Conservation (phyloP, 2,113 vertebrate species). For the Misgurnus anguillicaudatus region DNA sequence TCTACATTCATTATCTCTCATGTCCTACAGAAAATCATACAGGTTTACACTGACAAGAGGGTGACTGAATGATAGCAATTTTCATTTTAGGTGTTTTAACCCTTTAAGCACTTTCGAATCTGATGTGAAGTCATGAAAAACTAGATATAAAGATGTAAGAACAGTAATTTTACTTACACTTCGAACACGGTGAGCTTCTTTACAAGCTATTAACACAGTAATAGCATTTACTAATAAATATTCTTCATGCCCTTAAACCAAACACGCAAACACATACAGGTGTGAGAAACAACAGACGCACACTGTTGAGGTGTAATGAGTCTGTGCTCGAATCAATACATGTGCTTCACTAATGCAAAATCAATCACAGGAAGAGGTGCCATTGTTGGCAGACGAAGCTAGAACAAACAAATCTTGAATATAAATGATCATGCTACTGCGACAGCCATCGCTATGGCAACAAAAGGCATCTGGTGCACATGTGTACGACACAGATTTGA, state of each 20-base stretch:
- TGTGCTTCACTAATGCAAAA: constrained; percentile 34
- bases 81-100: no score
- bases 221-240: not conserved
- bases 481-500: not conserved
- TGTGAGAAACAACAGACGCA: not conserved
- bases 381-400: not conserved
- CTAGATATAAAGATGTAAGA: no score
- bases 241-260: constrained; percentile 1
- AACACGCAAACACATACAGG: not conserved
- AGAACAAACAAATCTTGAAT: not conserved
- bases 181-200: no score
- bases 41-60: no score
- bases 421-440: constrained; percentile 16
- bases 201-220: not conserved
- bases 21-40: no score
- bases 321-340: constrained; percentile 13
- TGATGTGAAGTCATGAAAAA: no score
- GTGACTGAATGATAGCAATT: no score
- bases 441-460: constrained; percentile 28
- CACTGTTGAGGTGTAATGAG: not conserved
- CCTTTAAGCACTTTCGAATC: no score
- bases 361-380: constrained; percentile 24
- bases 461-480: constrained; percentile 39
- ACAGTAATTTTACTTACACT: no score
- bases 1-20: no score